phyloP scores from a whole-genome alignment of 2,113 vertebrate genomes.

The Eulemur rufifrons region DNA sequence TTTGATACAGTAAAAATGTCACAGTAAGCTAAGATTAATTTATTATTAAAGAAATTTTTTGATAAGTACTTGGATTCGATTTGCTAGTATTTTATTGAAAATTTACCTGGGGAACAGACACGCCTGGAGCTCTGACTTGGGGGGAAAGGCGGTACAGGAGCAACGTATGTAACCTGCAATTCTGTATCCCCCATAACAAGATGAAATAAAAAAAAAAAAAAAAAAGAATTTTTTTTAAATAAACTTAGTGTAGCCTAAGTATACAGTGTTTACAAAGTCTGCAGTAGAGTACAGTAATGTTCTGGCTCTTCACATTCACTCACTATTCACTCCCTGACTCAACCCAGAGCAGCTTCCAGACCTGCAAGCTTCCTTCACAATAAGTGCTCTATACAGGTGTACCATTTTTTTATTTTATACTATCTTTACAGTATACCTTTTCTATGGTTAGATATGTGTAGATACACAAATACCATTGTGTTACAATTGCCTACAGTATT shows the following conservation, averaged over 20 bases:
- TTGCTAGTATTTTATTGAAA: too few species aligned
- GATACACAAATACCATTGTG: background rate
- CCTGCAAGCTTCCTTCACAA: background rate
- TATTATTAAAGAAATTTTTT: background rate
- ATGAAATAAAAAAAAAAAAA: too few species aligned
- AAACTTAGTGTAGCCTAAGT: background rate
- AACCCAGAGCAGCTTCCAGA: background rate
- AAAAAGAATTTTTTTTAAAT: too few species aligned
- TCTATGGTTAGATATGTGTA: background rate
- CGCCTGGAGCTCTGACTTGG: too few species aligned
- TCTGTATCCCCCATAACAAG: too few species aligned
- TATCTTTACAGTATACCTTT: too few species aligned
- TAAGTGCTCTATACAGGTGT: background rate
- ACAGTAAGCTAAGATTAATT: background rate
- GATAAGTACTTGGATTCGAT: too few species aligned
- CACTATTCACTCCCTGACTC: background rate
- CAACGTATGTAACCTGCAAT: too few species aligned
- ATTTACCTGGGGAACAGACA: too few species aligned
- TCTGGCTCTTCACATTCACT: background rate
- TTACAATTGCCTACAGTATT: too few species aligned
- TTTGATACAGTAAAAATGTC: background rate
- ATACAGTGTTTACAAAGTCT: background rate
- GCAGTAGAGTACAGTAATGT: background rate
- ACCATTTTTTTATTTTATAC: too few species aligned
- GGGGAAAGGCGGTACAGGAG: too few species aligned